Evolutionary conservation across 1,140 invertebrate species (phyloP).

Genomic region (Pseudomyrmex dendroicus): DNA sequence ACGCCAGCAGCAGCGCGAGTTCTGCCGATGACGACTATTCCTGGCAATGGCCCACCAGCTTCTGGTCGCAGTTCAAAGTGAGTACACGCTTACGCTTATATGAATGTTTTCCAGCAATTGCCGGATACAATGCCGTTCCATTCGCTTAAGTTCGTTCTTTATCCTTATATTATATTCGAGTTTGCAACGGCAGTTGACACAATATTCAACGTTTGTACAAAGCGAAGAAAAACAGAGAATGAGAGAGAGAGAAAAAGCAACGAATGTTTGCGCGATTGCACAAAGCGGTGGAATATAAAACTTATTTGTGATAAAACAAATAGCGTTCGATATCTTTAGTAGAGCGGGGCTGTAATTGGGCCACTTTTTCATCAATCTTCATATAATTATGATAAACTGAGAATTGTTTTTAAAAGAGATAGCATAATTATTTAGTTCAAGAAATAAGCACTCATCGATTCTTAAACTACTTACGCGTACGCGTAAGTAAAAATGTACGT

Average conservation of each 20-base stretch:
- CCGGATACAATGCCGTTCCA: conserved; percentile 14
- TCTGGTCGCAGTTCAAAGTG: conserved; percentile 92
- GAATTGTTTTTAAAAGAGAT: too few relatives aligned
- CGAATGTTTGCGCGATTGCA: neutral
- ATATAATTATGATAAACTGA: too few relatives aligned
- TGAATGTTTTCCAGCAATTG: conserved; percentile 37
- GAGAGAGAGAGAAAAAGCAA: neutral
- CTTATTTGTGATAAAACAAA: neutral
- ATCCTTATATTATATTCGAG: neutral
- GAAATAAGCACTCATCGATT: too few relatives aligned
- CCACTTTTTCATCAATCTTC: too few relatives aligned
- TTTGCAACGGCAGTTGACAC: too few relatives aligned
- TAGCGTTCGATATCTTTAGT: too few relatives aligned
- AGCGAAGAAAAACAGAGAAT: neutral
- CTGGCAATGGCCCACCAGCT: conserved; percentile 92
- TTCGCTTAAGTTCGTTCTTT: conserved; percentile 7
- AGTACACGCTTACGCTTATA: conserved; percentile 62
- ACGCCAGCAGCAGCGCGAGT: conserved; percentile 87
- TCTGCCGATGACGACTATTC: conserved; percentile 87
- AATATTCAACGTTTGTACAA: neutral
- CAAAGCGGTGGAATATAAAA: neutral
- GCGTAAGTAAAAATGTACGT: too few relatives aligned
- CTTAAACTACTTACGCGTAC: too few relatives aligned
- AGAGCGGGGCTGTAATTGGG: too few relatives aligned
- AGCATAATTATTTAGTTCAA: too few relatives aligned